These are phyloP conservation scores for Gila orcuttii DNA, from an alignment of 2,113 vertebrate genomes.

Conservation along the genomic window DNA sequence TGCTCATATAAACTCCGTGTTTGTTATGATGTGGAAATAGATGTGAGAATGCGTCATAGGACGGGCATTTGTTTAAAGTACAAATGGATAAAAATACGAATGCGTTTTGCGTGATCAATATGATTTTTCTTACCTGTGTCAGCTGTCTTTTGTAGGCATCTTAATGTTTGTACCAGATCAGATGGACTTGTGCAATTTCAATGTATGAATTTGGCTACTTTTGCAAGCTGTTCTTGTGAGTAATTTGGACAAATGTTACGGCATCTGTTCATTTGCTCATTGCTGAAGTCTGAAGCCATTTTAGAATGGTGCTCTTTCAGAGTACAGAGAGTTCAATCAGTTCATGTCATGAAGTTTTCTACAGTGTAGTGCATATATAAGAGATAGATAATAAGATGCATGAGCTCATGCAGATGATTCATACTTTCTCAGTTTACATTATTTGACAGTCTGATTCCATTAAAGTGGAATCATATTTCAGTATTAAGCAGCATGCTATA, in stretches of 20 bases:
- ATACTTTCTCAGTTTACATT: conserved; percentile 16
- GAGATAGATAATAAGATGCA: not conserved
- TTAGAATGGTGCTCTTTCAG: not conserved
- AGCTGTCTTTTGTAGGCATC: not conserved
- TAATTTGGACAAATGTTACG: conserved; percentile 5
- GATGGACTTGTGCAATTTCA: not conserved
- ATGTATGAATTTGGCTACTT: conserved; percentile 1
- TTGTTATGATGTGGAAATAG: not conserved
- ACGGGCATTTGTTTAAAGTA: conserved; percentile 18
- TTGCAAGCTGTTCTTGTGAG: not conserved
- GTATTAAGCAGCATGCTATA: conserved; percentile 2
- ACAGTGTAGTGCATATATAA: not conserved
- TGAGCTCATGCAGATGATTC: conserved; percentile 19
- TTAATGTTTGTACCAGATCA: not conserved
- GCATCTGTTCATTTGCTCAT: conserved; percentile 18
- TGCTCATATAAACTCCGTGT: not conserved
- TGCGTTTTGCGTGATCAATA: conserved; percentile 57
- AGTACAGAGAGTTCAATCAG: not conserved
- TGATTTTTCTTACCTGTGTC: conserved; percentile 31
- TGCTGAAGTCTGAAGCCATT: conserved; percentile 32
- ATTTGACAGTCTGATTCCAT: not conserved
- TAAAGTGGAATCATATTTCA: conserved; percentile 33
- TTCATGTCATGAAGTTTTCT: conserved; percentile 15
- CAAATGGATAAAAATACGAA: conserved; percentile 56
- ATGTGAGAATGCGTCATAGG: conserved; percentile 15